Base-by-base conservation (phyloP, 2,797 vertebrate species). In the Pampus argenteus region DNA sequence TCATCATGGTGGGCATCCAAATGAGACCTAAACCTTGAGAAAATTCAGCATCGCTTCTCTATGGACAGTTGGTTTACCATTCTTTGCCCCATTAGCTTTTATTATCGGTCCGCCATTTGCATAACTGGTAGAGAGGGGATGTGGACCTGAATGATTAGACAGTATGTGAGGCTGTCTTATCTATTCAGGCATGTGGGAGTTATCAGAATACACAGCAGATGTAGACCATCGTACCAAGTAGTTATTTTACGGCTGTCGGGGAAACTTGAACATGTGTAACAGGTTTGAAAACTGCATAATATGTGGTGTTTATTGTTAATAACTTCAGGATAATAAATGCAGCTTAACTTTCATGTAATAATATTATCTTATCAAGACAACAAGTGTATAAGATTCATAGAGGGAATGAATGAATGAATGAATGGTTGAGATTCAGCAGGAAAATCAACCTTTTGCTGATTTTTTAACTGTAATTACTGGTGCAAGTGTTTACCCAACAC, bases 391-490 rank as follows among this genome's bases (percentile, higher is more conserved):
- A 31, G 72, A 82, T 79, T 85, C 58, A 68, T 60, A 47, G 64
- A 83, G 66, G 81, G 52, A 83, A 88, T 50, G 81, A 76, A 60
- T 79, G 64, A 83, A 65, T 79, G 52, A 83, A 88, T 50, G 81
- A 76, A 60, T 79, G 76, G 73, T 65, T 65, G 62, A 62, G 66
- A 67, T 84, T 50, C 87, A 82, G 85, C 79, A 83, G 85, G 79
- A 86, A 85, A 86, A 85, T 72, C 74, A 74, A 70, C 64, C 77
- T 85, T 88, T 80, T 66, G 57, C 86, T 89, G 85, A 86, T 91
- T 91, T 91, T 91, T 90, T 81, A 89, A 84, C 76, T 82, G 75
- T 78, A 82, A 77, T 81, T 82, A 84, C 77, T 78, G 84, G 74
- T 81, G 71, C 74, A 75, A 69, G 83, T 89, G 88, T 91, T 92